Base-by-base conservation (phyloP, 2,797 vertebrate genomes). In the Atherinosoma microstoma region DNA sequence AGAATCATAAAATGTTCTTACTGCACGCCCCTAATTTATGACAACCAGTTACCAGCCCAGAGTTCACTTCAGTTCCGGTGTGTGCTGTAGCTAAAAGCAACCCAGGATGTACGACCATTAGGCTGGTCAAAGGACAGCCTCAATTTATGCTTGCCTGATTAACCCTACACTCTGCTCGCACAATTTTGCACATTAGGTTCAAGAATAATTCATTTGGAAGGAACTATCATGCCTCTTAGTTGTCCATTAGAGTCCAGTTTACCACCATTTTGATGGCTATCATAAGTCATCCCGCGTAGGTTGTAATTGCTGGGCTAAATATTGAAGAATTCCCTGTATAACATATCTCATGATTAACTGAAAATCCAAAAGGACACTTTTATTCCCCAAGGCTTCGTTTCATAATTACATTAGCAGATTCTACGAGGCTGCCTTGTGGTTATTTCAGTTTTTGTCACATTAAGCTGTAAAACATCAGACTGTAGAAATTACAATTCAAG, bases 91-190 rank as follows among this genome's bases (percentile, higher is more conserved):
- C 82, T 76, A 57, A 82, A 77, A 88, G 84, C 65, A 24, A 54
- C 73, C 24, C 27, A 27, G 51, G 75, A 58, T 22, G 66, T 53
- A 77, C 12, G 54, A 47, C 68, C 83, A 83, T 90, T 87, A 90
- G 66, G 20, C 73, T 11, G 82, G 87, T 90, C 86, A 88, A 91
- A 91, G 84, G 87, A 80, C 66, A 2, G 56, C 77, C 77, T 83
- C 67, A 84, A 93, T 94, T 92, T 92, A 93, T 89, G 86, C 87
- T 84, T 78, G 79, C 81, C 75, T 84, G 87, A 90, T 92, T 91
- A 92, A 92, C 90, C 87, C 58, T 56, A 45, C 75, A 79, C 76
- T 84, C 62, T 70, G 71, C 85, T 70, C 59, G 73, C 72, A 80
- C 77, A 76, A 70, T 84, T 84, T 76, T 68, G 77, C 67, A 66